phyloP scores from a whole-genome alignment of 2,888 invertebrate genomes.

The Eumerus sabulonum region DNA sequence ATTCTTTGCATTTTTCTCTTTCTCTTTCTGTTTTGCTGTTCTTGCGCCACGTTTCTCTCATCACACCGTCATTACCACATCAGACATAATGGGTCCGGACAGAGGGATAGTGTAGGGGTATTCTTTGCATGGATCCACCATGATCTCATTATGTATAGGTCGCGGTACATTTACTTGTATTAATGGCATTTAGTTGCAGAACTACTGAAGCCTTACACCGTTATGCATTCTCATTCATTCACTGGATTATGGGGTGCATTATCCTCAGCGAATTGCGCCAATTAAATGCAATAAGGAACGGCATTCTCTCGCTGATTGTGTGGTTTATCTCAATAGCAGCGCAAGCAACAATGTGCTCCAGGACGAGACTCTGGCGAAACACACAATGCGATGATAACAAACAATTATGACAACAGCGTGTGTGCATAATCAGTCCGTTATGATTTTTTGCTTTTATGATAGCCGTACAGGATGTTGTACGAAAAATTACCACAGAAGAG shows the following conservation, averaged over 20 bases:
- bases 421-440: conserved; percentile 26
- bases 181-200: conserved; percentile 30
- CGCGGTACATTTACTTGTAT: conserved; percentile 13
- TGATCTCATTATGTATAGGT: background rate
- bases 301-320: conserved; percentile 27
- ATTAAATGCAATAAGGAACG: conserved; percentile 39
- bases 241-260: conserved; percentile 41
- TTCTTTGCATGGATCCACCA: too few species aligned
- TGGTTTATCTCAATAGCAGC: conserved; percentile 31
- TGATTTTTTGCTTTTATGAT: background rate
- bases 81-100: background rate
- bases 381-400: conserved; percentile 28
- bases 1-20: background rate
- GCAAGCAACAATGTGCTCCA: conserved; percentile 2
- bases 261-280: conserved; percentile 45
- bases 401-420: conserved; percentile 26
- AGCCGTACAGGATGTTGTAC: background rate
- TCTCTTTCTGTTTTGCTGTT: background rate
- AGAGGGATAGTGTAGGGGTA: too few species aligned
- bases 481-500: background rate
- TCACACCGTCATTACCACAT: conserved; percentile 9
- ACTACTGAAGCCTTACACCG: conserved; percentile 16
- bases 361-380: background rate
- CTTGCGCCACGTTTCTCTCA: background rate
- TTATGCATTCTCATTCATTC: conserved; percentile 11